A percentile compares a stretch with the other conserved stretches of the same genome.
These are phyloP conservation scores for Troides oblongomaculatus DNA, from an alignment of 2,888 invertebrate genomes.

Conservation along the genomic window DNA sequence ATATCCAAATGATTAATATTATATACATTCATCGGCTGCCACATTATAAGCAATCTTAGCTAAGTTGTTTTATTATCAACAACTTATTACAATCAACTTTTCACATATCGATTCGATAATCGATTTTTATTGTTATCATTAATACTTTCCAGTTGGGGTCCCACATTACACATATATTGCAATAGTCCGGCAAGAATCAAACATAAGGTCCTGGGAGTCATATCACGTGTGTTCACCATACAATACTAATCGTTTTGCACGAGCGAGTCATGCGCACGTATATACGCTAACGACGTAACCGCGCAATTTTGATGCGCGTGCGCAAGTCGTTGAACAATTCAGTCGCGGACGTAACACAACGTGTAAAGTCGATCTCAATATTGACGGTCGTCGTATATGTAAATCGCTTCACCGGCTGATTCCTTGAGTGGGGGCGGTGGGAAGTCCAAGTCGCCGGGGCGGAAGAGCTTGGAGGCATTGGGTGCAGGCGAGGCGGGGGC, in stretches of 20 bases:
- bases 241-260: conserved; percentile 12
- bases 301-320: background rate
- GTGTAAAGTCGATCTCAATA: conserved; percentile 51
- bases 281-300: background rate
- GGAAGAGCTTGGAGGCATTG: conserved; percentile 74
- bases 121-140: conserved; percentile 38
- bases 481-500: conserved; percentile 74
- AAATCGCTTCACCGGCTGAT: conserved; percentile 84
- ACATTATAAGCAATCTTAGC: conserved; percentile 1
- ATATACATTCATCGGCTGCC: conserved; percentile 17
- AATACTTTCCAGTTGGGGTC: conserved; percentile 63
- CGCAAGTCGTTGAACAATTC: conserved; percentile 6
- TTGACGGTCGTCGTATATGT: conserved; percentile 74
- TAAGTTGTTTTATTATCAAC: conserved; percentile 7
- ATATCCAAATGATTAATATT: conserved; percentile 22
- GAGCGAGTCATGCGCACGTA: conserved; percentile 1
- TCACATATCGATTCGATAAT: conserved; percentile 33
- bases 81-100: conserved; percentile 12
- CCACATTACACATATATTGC: conserved; percentile 51
- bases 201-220: conserved; percentile 36
- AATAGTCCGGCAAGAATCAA: conserved; percentile 59
- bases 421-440: conserved; percentile 79
- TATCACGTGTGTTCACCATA: conserved; percentile 26
- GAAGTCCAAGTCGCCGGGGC: conserved; percentile 70
- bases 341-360: conserved; percentile 30